Evolutionary conservation across 2,113 vertebrate genomes (phyloP), one percentile per base, ranked within the genome.

Genomic region (Parus major): DNA sequence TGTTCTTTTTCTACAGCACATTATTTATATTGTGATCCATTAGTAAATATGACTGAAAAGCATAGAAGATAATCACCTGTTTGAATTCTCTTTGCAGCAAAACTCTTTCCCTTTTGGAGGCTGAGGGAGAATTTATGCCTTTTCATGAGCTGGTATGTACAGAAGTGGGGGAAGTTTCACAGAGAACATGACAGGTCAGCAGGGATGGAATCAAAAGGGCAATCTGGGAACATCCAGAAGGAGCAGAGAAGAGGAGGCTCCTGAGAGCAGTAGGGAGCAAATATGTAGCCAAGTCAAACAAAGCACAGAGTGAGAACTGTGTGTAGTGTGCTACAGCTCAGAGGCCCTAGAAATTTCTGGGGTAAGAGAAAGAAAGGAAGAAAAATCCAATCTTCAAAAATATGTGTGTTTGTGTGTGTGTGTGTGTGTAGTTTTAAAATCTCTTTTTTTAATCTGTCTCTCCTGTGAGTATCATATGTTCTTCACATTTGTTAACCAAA

Each of bases 151-250:
- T 68, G 5, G 5, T 42, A 24, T 33, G 20, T 29, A 35, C 76
- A 41, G 29, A 47, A 78, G 9, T n/a, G 55, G 41, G 18, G 6
- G 57, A 39, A 36, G 36, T 85, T 44, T 3, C 20, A 36, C 39
- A 31, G 64, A 44, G 22, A 17, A 20, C 0, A 0, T 4, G 12
- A 68, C 0, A 1, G 18, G 12, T 44, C 35, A 87, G 4, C 14
- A 73, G 46, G 35, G 27, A 49, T 3, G 4, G 35, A 87, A 55
- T 46, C 60, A 42, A 88, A 82, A 33, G 20, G 28, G 10, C 36
- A 56, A 69, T 21, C 20, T 72, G 46, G 16, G 33, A 92, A 10
- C 46, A 90, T 72, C 15, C 70, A 82, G 46, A 42, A 82, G 53
- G 21, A 91, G n/a, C 19, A 91, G 50, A 69, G n/a, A 82, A 35